Conservation (phyloP, 2,797 vertebrate genomes). For the Geotrypetes seraphini region DNA sequence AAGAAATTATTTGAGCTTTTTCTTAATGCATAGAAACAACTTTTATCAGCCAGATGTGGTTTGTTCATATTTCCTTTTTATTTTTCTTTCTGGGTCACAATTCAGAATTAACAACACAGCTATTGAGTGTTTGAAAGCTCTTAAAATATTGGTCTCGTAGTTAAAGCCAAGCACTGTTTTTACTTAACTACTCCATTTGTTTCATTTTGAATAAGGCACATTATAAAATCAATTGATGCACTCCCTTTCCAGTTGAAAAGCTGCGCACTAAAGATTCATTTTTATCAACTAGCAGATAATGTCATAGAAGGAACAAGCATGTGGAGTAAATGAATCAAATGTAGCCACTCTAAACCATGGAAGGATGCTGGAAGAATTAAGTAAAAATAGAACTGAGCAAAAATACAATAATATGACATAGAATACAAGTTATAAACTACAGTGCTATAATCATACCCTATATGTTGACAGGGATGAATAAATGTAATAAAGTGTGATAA, state of each 20-base stretch:
- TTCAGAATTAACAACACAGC: conserved; percentile 30
- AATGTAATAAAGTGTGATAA: too few species aligned
- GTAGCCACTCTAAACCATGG: background rate
- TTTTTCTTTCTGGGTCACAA: conserved; percentile 14
- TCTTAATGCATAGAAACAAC: conserved; percentile 44
- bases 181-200: conserved; percentile 35
- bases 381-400: background rate
- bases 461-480: too few species aligned
- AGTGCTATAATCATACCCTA: too few species aligned
- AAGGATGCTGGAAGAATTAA: conserved; percentile 2
- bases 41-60: conserved; percentile 24
- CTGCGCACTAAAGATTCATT: conserved; percentile 9
- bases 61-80: conserved; percentile 12
- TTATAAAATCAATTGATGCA: conserved; percentile 37
- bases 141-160: conserved; percentile 27
- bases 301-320: conserved; percentile 7
- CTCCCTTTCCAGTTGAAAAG: conserved; percentile 25
- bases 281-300: conserved; percentile 15
- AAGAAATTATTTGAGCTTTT: conserved; percentile 30
- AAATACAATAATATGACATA: background rate
- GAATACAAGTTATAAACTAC: too few species aligned
- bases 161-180: conserved; percentile 31
- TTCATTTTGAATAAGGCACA: conserved; percentile 31
- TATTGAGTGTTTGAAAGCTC: conserved; percentile 36
- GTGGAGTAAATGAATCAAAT: conserved; percentile 22